These are phyloP conservation scores for Spialia ferax DNA, from an alignment of 2,888 invertebrate genomes.

Conservation along the genomic window DNA sequence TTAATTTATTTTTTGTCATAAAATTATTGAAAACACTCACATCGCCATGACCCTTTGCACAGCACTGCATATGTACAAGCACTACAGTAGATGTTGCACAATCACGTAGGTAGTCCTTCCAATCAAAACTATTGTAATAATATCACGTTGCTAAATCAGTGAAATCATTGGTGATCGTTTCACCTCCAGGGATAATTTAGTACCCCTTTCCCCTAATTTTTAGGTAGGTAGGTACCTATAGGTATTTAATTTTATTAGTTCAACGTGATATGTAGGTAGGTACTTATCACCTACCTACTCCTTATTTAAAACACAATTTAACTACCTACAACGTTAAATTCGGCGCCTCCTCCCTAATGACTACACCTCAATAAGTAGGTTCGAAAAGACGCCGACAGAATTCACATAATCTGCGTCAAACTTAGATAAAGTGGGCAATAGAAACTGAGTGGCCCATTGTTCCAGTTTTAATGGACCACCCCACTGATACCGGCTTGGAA, in stretches of 20 bases:
- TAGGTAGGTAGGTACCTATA: no score
- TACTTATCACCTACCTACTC: not conserved
- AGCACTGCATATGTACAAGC: no score
- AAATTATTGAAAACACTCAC: no score
- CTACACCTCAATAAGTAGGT: slow-evolving; percentile 52
- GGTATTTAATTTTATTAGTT: not conserved
- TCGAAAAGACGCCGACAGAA: slow-evolving; percentile 67
- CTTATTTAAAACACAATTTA: not conserved
- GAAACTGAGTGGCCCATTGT: slow-evolving; percentile 80
- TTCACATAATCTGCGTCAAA: slow-evolving; percentile 81
- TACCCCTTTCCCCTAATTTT: no score
- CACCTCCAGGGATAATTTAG: no score
- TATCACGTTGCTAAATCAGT: no score
- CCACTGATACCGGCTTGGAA: slow-evolving; percentile 66
- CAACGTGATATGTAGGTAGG: not conserved
- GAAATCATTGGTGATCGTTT: no score
- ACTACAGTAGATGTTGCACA: no score
- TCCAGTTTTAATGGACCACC: slow-evolving; percentile 82
- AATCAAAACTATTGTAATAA: no score
- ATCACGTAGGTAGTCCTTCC: no score
- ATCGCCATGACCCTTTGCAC: no score
- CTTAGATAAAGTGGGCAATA: slow-evolving; percentile 81
- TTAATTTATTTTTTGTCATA: no score
- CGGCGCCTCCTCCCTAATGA: slow-evolving; percentile 48
- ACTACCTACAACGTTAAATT: slow-evolving; percentile 41